phyloP scores from a whole-genome alignment of 2,888 invertebrate species.

The Falcaria lacertinaria region DNA sequence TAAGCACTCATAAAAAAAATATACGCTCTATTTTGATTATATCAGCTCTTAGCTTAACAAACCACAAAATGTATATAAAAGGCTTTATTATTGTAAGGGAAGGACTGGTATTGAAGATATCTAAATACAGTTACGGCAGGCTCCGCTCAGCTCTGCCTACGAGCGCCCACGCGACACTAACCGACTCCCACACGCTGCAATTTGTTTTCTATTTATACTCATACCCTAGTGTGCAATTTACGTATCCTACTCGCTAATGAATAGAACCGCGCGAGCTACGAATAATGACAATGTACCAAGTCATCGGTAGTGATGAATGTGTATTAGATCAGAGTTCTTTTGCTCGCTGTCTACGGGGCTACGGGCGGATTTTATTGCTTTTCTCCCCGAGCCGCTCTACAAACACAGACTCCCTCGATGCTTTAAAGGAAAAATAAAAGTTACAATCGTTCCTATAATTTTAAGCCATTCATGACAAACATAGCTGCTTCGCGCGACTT shows the following conservation, averaged over 20 bases:
- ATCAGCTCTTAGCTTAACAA: too few relatives aligned
- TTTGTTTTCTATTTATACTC: neutral
- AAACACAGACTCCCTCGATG: neutral
- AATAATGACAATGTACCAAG: constrained; percentile 18
- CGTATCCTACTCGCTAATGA: constrained; percentile 15
- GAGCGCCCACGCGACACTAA: constrained; percentile 2
- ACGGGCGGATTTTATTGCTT: neutral
- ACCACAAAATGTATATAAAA: too few relatives aligned
- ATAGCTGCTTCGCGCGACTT: too few relatives aligned
- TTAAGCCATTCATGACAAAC: too few relatives aligned
- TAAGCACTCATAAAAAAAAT: too few relatives aligned
- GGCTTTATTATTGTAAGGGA: too few relatives aligned
- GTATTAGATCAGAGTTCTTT: constrained; percentile 10
- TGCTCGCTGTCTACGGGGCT: neutral
- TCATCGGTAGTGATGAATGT: constrained; percentile 13
- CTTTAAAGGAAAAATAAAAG: constrained; percentile 1
- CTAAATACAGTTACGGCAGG: constrained; percentile 15
- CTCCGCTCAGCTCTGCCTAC: neutral
- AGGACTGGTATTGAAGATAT: constrained; percentile 21
- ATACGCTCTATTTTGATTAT: too few relatives aligned
- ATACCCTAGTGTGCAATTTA: constrained; percentile 11
- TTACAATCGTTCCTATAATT: neutral
- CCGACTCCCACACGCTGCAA: constrained; percentile 3
- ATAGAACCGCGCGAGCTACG: constrained; percentile 17
- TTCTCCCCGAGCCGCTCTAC: too few relatives aligned